Evolutionary conservation across 2,888 invertebrate genomes (phyloP), one percentile per base, ranked within the genome.

Genomic region (Eupsilia transversa): DNA sequence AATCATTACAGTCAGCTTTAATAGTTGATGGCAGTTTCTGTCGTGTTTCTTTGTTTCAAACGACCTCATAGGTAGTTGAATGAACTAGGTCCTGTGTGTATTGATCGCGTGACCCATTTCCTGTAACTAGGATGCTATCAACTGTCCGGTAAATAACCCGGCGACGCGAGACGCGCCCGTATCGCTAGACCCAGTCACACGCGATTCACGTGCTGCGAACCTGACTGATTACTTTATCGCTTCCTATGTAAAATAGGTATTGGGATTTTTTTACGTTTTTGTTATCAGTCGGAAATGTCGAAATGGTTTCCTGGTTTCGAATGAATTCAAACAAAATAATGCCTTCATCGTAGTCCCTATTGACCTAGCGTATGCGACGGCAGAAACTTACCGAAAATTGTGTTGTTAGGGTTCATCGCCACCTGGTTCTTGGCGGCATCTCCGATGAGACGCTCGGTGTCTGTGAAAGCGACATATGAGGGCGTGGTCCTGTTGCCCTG

Each of bases 401-500:
- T 98, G 97, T 98, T 98, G 94, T 97, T 98, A 84, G 98, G 98
- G 96, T 98, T 98, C 98, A 98, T 98, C 89, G 98, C 98, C 86
- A 98, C 98, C 94, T 98, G 98, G 95, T 98, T 98, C 94, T 98
- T 98, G 85, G 98, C 98, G 74, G 98, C 98, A 94, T 98, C 98
- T 87, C 98, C 98, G 91, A 98, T 98, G 88, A 98, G 97, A 90
- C 98, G 97, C 93, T 98, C 98, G 0, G 98, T 98, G 93, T 98
- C 98, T 60, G 98, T 98, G 95, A 98, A 98, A 79, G 98, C 98
- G 81, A 98, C 98, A 94, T 98, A 98, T 59, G 97, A 97, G 78
- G 98, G 98, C 88, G 98, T 98, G 84, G 98, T 98, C 93, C 98
- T 97, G 97, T 98, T 98, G 94, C 98, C 98, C 96, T 98, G 98